Base-by-base conservation (phyloP, 2,113 vertebrate genomes). In the Eolophus roseicapilla region DNA sequence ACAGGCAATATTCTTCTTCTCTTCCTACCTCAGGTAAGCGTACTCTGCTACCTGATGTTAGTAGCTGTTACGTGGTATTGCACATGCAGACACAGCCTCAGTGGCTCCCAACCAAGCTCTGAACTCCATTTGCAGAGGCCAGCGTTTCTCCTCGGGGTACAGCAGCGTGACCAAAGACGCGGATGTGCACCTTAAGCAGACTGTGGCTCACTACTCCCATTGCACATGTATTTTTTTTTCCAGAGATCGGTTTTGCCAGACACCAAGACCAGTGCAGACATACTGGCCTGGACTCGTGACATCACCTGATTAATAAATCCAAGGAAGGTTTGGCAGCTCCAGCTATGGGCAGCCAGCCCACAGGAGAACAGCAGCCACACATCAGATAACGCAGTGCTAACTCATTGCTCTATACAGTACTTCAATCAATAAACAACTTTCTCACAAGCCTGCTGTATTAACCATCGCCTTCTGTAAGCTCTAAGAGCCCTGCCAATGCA, bases 301-400 rank as follows among this genome's bases (percentile, higher is more conserved):
- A 89, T 85, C 93, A 93, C 94, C 92, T 74, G 81, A 92, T 95
- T 68, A 94, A 92, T 84, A 88, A 93, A 89, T 69, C 78, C 84
- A 63, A 25, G 81, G 81, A 69, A 73, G 65, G 67, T 85, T 91
- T 89, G 84, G 93, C 92, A 93, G 93, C 73, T 73, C 41, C 14
- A 21, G 69, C 83, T 65, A 23, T 0, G 4, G 93, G 81, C 92
- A 94, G 90, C 60, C 79, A 55, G 92, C 93, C 92, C 1, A 0
- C 20, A 3, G 88, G 82, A 92, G 83, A 94, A 62, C 0, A 0
- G 85, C 88, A 35, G 88, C 80, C 62, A 14, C 7, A 0, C 69
- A 81, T 28, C 90, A 65, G 80, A 55, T 57, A 79, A 64, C 1
- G 10, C 88, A 46, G 9, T 1, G 18, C 73, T 65, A 76, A 43